A percentile compares a stretch with the other conserved stretches of the same genome.
Evolutionary conservation across 1,140 invertebrate species (phyloP).

Genomic region (Sminthurides bifidus): DNA sequence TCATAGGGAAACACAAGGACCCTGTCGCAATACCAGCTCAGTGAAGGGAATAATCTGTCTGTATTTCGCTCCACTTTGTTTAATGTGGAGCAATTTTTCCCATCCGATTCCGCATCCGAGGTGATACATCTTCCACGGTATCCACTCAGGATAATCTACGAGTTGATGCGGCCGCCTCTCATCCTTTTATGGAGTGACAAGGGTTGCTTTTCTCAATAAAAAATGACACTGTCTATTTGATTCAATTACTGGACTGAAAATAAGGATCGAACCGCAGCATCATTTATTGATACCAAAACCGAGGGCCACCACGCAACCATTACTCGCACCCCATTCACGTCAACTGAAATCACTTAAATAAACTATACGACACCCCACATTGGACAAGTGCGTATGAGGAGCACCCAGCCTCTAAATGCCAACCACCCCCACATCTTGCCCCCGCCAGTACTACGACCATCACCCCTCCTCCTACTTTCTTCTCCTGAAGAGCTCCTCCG

Average conservation of each 20-base stretch:
- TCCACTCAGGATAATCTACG: too few relatives aligned
- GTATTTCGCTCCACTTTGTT: too few relatives aligned
- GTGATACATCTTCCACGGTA: too few relatives aligned
- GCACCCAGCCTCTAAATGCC: conserved; percentile 2
- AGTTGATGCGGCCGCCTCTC: too few relatives aligned
- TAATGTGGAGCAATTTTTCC: too few relatives aligned
- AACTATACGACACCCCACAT: conserved; percentile 10
- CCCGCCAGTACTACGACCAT: background rate
- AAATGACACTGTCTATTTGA: conserved; percentile 26
- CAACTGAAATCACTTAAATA: conserved; percentile 27
- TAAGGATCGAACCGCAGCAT: conserved; percentile 22
- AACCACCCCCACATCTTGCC: background rate
- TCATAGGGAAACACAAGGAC: too few relatives aligned
- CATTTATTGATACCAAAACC: conserved; percentile 31
- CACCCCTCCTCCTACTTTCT: background rate
- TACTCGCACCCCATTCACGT: conserved; percentile 31
- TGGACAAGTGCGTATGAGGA: too few relatives aligned
- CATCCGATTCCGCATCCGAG: too few relatives aligned
- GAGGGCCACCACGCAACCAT: conserved; percentile 23
- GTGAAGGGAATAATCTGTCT: too few relatives aligned
- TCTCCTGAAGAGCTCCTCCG: background rate
- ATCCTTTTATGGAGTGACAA: conserved; percentile 29
- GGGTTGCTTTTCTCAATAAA: conserved; percentile 26
- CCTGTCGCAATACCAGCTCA: too few relatives aligned
- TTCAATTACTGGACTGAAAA: conserved; percentile 17